A percentile compares a stretch with the other conserved stretches of the same genome.
Conservation (phyloP, 2,888 invertebrate species). For the Metellina segmentata region DNA sequence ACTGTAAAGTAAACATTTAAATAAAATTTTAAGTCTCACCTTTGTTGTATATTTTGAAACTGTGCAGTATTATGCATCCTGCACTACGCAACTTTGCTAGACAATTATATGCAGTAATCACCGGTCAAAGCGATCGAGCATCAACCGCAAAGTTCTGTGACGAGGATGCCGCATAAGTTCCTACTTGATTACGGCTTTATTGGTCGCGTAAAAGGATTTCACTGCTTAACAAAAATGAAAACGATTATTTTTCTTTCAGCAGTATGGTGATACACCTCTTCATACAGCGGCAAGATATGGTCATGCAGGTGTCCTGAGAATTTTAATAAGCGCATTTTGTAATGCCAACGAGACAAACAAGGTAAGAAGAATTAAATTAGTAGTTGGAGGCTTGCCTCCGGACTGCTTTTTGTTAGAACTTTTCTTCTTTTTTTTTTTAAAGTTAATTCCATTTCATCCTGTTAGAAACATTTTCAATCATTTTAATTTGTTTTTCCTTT, state of each 20-base stretch:
- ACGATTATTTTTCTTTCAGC: slow-evolving; percentile 77
- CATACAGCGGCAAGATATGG: slow-evolving; percentile 97
- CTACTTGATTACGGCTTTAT: too few species aligned
- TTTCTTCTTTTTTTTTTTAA: not conserved
- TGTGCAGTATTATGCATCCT: too few species aligned
- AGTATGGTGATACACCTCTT: slow-evolving; percentile 96
- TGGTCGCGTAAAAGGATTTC: not conserved
- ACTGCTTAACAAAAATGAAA: slow-evolving; percentile 10
- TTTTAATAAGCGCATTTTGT: slow-evolving; percentile 94
- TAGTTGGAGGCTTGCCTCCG: not conserved
- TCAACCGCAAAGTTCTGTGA: too few species aligned
- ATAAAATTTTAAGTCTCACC: too few species aligned
- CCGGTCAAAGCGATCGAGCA: too few species aligned
- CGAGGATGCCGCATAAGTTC: too few species aligned
- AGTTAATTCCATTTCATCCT: not conserved
- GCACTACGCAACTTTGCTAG: too few species aligned
- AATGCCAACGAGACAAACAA: slow-evolving; percentile 94
- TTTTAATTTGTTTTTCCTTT: slow-evolving; percentile 11
- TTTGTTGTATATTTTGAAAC: too few species aligned
- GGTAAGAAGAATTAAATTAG: slow-evolving; percentile 80
- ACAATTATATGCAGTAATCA: too few species aligned
- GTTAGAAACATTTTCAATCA: not conserved
- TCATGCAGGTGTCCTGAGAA: slow-evolving; percentile 96
- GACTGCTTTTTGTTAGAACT: not conserved
- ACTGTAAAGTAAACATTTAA: too few species aligned